Evolutionary conservation across 2,888 invertebrate genomes (phyloP).

Genomic region (Drosophila kambysellisi): DNA sequence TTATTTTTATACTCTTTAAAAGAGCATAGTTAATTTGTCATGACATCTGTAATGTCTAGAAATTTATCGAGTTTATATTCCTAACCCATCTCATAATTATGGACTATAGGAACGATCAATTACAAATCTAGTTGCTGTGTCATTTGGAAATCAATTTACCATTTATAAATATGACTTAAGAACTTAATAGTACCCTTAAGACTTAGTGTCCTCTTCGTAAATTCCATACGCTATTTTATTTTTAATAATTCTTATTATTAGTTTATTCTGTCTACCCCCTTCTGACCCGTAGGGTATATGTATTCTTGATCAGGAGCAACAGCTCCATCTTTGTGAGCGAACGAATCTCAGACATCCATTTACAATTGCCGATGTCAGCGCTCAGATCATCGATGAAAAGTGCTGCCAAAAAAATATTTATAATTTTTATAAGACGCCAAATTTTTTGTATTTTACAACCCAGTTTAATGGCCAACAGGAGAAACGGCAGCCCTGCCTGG

Average conservation of each 20-base stretch:
- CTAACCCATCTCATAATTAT: not conserved
- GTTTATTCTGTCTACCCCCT: no score
- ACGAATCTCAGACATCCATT: not conserved
- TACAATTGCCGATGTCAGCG: not conserved
- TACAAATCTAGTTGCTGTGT: not conserved
- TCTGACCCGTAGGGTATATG: not conserved
- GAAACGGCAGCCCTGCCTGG: not conserved
- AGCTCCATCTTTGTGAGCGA: not conserved
- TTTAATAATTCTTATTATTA: no score
- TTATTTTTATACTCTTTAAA: slow-evolving; percentile 25
- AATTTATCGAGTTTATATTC: not conserved
- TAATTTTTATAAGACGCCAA: not conserved
- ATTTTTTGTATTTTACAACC: not conserved
- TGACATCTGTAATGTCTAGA: not conserved
- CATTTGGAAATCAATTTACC: not conserved
- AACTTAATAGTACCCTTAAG: not conserved
- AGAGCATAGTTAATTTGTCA: not conserved
- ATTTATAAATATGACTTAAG: not conserved
- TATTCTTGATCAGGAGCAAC: not conserved
- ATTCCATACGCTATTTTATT: no score
- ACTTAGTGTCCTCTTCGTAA: not conserved
- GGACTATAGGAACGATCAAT: not conserved
- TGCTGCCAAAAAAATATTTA: not conserved
- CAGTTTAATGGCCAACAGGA: not conserved
- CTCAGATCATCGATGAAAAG: not conserved